A percentile compares a stretch with the other conserved stretches of the same genome.
Evolutionary conservation across 2,113 vertebrate species (phyloP).

Genomic region (Saccopteryx bilineata): DNA sequence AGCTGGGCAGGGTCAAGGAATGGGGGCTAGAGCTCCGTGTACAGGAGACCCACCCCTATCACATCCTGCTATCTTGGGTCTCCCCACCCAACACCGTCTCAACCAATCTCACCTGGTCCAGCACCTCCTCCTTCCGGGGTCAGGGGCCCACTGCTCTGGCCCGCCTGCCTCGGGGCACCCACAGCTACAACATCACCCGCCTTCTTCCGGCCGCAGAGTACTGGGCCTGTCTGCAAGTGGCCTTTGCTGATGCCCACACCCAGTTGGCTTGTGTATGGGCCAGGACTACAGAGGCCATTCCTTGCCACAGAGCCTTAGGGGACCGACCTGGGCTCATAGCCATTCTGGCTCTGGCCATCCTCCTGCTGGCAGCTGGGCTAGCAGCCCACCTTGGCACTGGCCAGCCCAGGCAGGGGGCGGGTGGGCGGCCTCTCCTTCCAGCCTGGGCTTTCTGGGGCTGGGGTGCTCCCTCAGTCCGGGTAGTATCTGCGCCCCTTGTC

Average conservation of each 20-base stretch:
- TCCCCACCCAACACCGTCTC: constrained; percentile 90
- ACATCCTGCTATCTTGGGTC: constrained; percentile 92
- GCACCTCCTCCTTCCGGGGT: constrained; percentile 79
- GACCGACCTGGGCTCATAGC: constrained; percentile 82
- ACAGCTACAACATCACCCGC: constrained; percentile 94
- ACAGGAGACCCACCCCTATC: constrained; percentile 89
- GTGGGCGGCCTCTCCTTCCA: constrained; percentile 41
- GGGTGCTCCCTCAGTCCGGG: constrained; percentile 46
- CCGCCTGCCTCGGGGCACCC: constrained; percentile 93
- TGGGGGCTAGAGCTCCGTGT: constrained; percentile 86
- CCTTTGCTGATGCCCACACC: constrained; percentile 85
- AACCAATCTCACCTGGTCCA: constrained; percentile 94
- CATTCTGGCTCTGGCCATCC: constrained; percentile 86
- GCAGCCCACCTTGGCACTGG: constrained; percentile 25
- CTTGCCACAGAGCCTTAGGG: constrained; percentile 83
- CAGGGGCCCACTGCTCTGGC: constrained; percentile 84
- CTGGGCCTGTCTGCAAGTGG: constrained; percentile 93
- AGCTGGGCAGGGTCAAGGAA: constrained; percentile 58
- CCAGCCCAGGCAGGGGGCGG: constrained; percentile 49
- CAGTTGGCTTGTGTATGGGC: constrained; percentile 88
- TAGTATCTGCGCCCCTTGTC: constrained; percentile 85
- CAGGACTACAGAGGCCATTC: constrained; percentile 90
- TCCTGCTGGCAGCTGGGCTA: constrained; percentile 88
- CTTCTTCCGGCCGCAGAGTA: constrained; percentile 94
- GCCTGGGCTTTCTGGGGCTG: constrained; percentile 79